These are phyloP conservation scores for Trachemys scripta DNA, from an alignment of 2,113 vertebrate genomes.

Conservation along the genomic window DNA sequence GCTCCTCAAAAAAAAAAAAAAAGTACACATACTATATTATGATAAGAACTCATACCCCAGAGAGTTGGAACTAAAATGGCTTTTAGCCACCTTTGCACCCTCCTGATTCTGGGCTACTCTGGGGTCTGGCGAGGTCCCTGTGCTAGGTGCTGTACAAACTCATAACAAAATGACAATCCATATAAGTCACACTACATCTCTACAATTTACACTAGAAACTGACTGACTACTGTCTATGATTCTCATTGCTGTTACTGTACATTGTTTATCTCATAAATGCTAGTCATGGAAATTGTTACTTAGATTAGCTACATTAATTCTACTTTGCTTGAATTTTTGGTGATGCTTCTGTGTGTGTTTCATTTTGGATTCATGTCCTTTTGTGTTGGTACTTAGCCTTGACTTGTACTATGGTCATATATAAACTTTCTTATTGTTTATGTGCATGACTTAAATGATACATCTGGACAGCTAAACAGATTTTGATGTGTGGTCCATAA, in stretches of 20 bases:
- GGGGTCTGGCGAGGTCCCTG: not conserved
- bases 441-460: not conserved
- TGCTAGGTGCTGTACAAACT: no score
- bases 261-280: not conserved
- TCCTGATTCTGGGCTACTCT: not conserved
- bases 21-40: not conserved
- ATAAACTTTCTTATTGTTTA: not conserved
- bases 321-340: not conserved
- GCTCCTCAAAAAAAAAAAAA: not conserved
- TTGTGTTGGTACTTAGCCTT: not conserved
- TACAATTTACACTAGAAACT: no score
- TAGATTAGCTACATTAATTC: not conserved
- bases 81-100: not conserved
- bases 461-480: not conserved
- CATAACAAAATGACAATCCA: no score
- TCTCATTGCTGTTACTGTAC: not conserved
- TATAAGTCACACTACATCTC: no score
- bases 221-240: rapidly evolving
- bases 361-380: not conserved
- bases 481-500: not conserved
- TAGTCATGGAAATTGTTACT: not conserved
- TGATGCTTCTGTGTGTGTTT: not conserved
- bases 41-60: not conserved
- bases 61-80: not conserved
- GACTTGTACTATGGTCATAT: not conserved